Evolutionary conservation across 2,113 vertebrate genomes (phyloP).

Genomic region (Sapayoa aenigma): DNA sequence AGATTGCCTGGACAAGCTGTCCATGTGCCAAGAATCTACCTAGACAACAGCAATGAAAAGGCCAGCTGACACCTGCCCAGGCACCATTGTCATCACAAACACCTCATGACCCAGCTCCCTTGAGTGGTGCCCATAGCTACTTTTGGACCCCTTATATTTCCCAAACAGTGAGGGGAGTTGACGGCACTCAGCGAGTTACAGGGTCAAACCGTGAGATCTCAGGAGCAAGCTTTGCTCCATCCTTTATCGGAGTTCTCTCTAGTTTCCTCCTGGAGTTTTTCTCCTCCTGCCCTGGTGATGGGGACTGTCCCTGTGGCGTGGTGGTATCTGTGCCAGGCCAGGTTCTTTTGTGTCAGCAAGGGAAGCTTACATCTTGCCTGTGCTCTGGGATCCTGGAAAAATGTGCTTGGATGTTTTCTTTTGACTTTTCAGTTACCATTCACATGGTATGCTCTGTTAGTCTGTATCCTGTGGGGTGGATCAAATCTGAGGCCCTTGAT

Average conservation of each 20-base stretch:
- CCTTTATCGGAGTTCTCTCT: not conserved
- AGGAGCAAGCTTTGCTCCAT: not conserved
- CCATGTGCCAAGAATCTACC: fast-evolving
- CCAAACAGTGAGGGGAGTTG: not conserved
- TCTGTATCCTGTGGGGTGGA: not conserved
- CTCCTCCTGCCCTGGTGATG: not conserved
- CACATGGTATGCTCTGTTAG: not conserved
- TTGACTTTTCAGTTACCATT: not conserved
- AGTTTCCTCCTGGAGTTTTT: not conserved
- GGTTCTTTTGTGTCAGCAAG: slow-evolving; percentile 18
- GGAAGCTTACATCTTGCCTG: slow-evolving; percentile 36
- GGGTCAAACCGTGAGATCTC: no score
- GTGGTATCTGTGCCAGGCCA: not conserved
- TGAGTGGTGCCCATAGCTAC: fast-evolving
- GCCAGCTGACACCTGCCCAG: not conserved
- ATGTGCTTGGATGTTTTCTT: not conserved
- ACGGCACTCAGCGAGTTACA: fast-evolving
- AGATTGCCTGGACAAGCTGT: not conserved
- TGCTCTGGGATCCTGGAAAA: not conserved
- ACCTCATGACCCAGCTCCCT: not conserved
- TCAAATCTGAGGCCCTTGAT: not conserved
- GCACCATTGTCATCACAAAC: not conserved
- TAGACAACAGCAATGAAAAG: not conserved
- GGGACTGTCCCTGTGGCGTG: not conserved
- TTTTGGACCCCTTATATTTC: fast-evolving